Base-by-base conservation (phyloP, 2,888 invertebrate genomes). In the Diachrysia chrysitis region DNA sequence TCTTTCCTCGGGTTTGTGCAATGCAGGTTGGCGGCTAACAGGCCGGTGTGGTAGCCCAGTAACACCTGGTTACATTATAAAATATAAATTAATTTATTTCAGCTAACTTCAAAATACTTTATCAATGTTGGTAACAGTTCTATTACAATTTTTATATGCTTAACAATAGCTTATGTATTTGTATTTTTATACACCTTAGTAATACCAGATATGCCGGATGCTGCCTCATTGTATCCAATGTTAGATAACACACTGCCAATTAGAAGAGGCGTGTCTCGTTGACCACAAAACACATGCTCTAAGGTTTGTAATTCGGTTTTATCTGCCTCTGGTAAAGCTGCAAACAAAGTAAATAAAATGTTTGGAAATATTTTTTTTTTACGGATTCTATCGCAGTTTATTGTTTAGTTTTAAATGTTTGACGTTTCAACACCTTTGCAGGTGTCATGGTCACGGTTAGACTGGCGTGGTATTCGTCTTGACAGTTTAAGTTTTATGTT, bases 21-120 rank as follows among this genome's bases (percentile, higher is more conserved):
- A 87, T 98, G 96, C 19, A 98, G 92, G 89, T 98, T 98, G 0
- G 96, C 96, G 0, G 98, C 97, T 59, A 98, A 93, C 10, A 92
- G 77, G 0, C 97, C 96, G 17, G 93, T 93, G 82, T 97, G 97
- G 93, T 97, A 97, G 0, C 97, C 96, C 48, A 98, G 93, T 12
- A 93, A 71, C 0, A 94, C 91, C 94, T 94, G 95, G 80, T 32
- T 14, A 12, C 12, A 16, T 14, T 14, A 37, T 12, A 9, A 32
- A 32, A 89, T 25, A 66, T 1, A 89, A 83, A 89, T 90, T 96
- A 81, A 25, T n/a, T n/a, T n/a, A n/a, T n/a, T n/a, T n/a, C n/a
- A n/a, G n/a, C n/a, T n/a, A 25, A 25, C 2, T 2, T 25, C 25
- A 25, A 25, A 3, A 25, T 25, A 25, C 25, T 25, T 25, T 25